These are phyloP conservation scores for Lepidurus couesii DNA, from an alignment of 1,140 invertebrate species.

Conservation along the genomic window DNA sequence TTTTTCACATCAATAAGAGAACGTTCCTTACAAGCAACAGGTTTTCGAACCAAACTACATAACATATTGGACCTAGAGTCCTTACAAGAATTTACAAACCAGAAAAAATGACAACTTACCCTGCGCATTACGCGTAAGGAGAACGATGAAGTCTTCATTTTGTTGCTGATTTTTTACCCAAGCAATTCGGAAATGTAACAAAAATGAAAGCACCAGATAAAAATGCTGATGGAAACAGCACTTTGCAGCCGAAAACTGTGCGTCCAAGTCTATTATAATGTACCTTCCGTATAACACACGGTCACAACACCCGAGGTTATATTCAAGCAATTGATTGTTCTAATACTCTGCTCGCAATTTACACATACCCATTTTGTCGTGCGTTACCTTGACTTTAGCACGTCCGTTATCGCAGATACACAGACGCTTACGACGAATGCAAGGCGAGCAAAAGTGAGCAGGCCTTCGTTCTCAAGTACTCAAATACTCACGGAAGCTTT, in stretches of 20 bases:
- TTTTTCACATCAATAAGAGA: background rate
- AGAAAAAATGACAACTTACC: background rate
- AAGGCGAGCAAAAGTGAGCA: background rate
- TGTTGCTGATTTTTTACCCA: background rate
- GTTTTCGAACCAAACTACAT: background rate
- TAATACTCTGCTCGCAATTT: background rate
- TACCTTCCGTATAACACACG: no score
- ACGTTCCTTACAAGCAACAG: background rate
- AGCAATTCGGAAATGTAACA: no score
- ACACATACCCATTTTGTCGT: background rate
- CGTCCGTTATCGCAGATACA: background rate
- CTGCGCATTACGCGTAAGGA: slow-evolving; percentile 13
- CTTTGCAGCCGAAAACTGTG: no score
- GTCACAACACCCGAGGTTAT: no score
- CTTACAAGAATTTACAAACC: no score
- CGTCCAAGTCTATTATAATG: no score
- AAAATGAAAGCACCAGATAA: no score
- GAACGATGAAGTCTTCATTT: slow-evolving; percentile 12
- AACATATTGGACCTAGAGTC: background rate
- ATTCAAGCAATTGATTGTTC: background rate
- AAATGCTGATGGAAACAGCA: no score
- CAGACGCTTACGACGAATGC: background rate
- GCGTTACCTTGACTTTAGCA: background rate
- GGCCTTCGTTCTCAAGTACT: background rate
- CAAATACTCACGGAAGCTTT: background rate